Conservation (phyloP, 53 echinoderm and acorn worm species). For the Apostichopus leukothele region DNA sequence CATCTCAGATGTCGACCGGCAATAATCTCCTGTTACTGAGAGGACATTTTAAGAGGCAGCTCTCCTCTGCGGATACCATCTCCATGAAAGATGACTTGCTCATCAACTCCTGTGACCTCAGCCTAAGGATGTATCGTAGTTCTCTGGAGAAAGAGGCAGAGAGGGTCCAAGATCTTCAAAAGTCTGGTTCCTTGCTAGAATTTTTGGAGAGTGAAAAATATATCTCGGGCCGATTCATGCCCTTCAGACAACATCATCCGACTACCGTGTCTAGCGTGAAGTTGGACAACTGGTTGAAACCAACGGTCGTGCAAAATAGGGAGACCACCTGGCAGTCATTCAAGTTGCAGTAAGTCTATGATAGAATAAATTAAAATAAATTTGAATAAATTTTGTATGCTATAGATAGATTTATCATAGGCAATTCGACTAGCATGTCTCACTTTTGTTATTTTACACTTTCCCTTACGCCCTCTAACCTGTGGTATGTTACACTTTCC, state of each 20-base stretch:
- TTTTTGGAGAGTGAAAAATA: neutral
- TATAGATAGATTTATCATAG: no score
- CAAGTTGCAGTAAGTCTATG: neutral
- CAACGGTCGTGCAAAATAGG: neutral
- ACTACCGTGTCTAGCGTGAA: neutral
- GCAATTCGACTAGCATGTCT: no score
- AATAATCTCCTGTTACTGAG: neutral
- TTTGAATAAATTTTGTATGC: no score
- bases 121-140: neutral
- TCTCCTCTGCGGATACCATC: neutral
- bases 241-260: neutral
- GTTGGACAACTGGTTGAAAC: neutral
- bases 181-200: neutral
- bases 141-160: no score
- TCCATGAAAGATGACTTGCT: constrained; percentile 8
- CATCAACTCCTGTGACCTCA: constrained; percentile 27
- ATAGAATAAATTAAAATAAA: neutral
- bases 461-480: no score
- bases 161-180: neutral
- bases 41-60: neutral
- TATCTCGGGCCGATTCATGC: neutral
- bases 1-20: neutral
- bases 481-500: no score
- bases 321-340: neutral
- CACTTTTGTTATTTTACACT: no score